Evolutionary conservation across 1,140 invertebrate species (phyloP), one percentile per base, ranked within the genome.

Genomic region (Tribolium madens): DNA sequence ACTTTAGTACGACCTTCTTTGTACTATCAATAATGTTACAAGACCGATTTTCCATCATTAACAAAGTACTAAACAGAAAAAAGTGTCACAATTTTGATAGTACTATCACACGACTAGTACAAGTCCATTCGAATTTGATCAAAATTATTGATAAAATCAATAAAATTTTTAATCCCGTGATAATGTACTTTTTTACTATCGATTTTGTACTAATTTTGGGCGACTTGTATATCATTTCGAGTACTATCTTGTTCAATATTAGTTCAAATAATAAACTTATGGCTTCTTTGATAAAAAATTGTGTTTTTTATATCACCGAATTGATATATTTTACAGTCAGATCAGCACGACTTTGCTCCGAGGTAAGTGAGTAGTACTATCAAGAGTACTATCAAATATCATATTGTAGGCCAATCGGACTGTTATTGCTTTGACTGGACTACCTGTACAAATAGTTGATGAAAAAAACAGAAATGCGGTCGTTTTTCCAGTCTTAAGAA

Each of bases 401-500:
- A 42, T 10, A 42, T 42, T 42, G 7, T 42, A 71, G 50, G 74
- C 53, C 13, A 52, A 69, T 60, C 33, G 17, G 52, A 69, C 57
- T n/a, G 69, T 13, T 9, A 31, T 5, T 26, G 1, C 18, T 50
- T 17, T 76, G 3, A 9, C 52, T 14, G 60, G 26, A 7, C 52
- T 76, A 9, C 31, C 46, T n/a, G 36, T 76, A 2, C 31, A 69
- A 52, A 17, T 47, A 0, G 46, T 42, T 13, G 52, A 69, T 33
- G 60, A 76, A 10, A 47, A 76, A 69, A 46, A 21, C 1, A 15
- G 10, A 2, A 60, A 76, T 13, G 14, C 7, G 13, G 14, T 77
- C 13, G 36, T 76, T n/a, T 33, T 50, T 14, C 47, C 68, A 18
- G 33, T 26, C 1, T 36, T 77, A 7, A 52, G 50, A 13, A 13